phyloP scores from a whole-genome alignment of 2,888 invertebrate species.

The Parnassius apollo region DNA sequence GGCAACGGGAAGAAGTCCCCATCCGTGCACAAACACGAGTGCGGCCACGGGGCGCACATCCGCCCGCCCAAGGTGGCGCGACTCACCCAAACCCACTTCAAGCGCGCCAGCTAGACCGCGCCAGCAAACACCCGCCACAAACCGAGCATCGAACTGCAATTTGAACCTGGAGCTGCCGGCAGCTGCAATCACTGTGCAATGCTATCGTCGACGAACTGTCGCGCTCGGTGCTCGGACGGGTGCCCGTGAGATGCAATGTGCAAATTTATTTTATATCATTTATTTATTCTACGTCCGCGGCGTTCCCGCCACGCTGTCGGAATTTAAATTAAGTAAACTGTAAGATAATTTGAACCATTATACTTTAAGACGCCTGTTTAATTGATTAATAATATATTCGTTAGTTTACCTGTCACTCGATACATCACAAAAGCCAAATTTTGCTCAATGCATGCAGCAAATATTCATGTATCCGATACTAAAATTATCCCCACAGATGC shows the following conservation, averaged over 20 bases:
- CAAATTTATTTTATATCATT: constrained; percentile 65
- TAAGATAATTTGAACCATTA: constrained; percentile 71
- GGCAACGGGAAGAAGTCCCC: constrained; percentile 76
- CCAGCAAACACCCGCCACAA: constrained; percentile 33
- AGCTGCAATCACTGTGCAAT: constrained; percentile 25
- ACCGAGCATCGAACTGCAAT: constrained; percentile 36
- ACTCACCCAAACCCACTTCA: constrained; percentile 65
- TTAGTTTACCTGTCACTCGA: constrained; percentile 46
- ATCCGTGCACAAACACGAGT: constrained; percentile 70
- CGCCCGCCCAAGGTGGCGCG: constrained; percentile 75
- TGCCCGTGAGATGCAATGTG: constrained; percentile 46
- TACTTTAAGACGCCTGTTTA: constrained; percentile 46
- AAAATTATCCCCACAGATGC: constrained; percentile 34
- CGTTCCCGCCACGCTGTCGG: constrained; percentile 46
- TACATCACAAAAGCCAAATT: constrained; percentile 56
- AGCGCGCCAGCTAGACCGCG: constrained; percentile 67
- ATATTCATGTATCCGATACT: constrained; percentile 25
- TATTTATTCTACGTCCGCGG: constrained; percentile 68
- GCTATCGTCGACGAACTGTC: constrained; percentile 28
- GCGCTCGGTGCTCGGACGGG: constrained; percentile 33
- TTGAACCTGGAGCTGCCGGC: constrained; percentile 22
- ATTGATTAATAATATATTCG: constrained; percentile 64
- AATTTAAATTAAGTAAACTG: constrained; percentile 75
- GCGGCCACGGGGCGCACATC: constrained; percentile 69
- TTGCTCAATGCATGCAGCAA: constrained; percentile 33